Base-by-base conservation (phyloP, 1,140 invertebrate species). In the Platyscapa corneri region DNA sequence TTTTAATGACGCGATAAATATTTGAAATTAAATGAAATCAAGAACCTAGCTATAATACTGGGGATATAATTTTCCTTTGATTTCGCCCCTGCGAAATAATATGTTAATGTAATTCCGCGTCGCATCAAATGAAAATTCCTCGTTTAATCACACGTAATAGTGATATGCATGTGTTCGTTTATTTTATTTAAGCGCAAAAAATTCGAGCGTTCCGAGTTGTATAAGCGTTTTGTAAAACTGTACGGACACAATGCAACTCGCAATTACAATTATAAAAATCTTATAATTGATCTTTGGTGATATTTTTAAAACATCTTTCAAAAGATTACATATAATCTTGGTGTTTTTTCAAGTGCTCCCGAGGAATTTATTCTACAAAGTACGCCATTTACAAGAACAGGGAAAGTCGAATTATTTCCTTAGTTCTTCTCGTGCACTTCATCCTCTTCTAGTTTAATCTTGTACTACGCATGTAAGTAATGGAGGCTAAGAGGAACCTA, bases 1-100 rank as follows among this genome's bases (percentile, higher is more conserved):
- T 60, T 78, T 78, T 60, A 78, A 56, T 49, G 30, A 78, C 3
- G 46, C 27, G 30, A 78, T 78, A 30, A 46, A 75, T 75, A n/a
- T n/a, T 49, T 49, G 0, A 0, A 46, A 46, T 75, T 75, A 75
- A 75, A 75, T 75, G 23, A n/a, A 75, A 49, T 27, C 42, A 46
- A 75, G n/a, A 46, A 2, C 6, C 20, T 42, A 74, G n/a, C 12
- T 42, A 23, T 42, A 74, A 74, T 23, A 42, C 27, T 49, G 30
- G 49, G 49, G n/a, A 75, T 74, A 42, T 75, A n/a, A 75, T 75
- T 75, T 75, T 49, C 27, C 34, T 75, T 75, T n/a, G n/a, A 14
- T 49, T 74, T 39, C 27, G 3, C 12, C 20, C 42, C 7, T 74
- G 42, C 39, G 27, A 30, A 49, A 49, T 49, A 30, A 75, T n/a